phyloP scores from a whole-genome alignment of 2,888 invertebrate genomes.

The Chrysolina oricalcia region DNA sequence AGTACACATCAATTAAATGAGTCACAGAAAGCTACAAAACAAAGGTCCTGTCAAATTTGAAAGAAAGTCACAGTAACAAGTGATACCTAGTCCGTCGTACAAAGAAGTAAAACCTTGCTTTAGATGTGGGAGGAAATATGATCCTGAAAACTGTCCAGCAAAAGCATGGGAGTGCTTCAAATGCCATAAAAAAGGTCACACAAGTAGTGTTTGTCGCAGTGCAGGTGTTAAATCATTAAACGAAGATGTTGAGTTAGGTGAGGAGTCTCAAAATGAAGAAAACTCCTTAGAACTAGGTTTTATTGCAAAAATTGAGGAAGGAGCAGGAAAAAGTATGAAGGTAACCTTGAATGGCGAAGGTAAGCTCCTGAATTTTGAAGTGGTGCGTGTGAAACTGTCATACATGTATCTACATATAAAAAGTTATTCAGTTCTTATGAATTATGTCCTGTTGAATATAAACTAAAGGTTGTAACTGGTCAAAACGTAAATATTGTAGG shows the following conservation, averaged over 20 bases:
- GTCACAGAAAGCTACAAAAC: conserved; percentile 3
- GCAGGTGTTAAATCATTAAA: conserved; percentile 20
- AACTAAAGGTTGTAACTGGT: conserved; percentile 42
- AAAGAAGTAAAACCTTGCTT: conserved; percentile 24
- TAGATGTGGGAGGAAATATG: conserved; percentile 35
- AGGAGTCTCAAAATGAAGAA: conserved; percentile 25
- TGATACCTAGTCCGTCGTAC: conserved; percentile 2
- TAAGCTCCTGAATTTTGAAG: conserved; percentile 31
- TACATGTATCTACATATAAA: conserved; percentile 19
- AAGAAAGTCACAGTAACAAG: conserved; percentile 12
- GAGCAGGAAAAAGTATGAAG: conserved; percentile 21
- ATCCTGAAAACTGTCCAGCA: conserved; percentile 36
- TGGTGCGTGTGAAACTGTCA: conserved; percentile 32
- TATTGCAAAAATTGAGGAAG: conserved; percentile 28
- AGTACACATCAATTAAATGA: conserved; percentile 19
- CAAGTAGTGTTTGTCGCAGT: conserved; percentile 33
- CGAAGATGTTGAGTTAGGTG: conserved; percentile 5
- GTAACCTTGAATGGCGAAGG: conserved; percentile 22
- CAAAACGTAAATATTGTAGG: conserved; percentile 38
- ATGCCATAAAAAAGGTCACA: conserved; percentile 39
- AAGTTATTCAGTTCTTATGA: conserved; percentile 16
- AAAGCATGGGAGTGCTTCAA: conserved; percentile 39
- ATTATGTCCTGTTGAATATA: conserved; percentile 9
- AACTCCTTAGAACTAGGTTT: conserved; percentile 19
- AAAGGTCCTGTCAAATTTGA: conserved; percentile 11